These are phyloP conservation scores for Trissolcus japonicus DNA, from an alignment of 2,888 invertebrate species.

Conservation along the genomic window DNA sequence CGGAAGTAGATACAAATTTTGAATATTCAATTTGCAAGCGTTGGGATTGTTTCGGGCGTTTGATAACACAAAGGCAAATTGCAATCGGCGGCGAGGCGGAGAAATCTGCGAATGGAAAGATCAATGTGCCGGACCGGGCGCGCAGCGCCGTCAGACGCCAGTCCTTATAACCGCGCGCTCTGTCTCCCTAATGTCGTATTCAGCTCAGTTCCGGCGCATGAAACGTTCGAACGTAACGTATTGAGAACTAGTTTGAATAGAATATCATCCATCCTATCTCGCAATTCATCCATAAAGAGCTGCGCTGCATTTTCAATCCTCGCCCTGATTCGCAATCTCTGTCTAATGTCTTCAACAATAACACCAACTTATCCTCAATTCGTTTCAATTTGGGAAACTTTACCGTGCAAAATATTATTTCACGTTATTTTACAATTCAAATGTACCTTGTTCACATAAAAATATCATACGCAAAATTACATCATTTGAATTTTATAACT, in stretches of 20 bases:
- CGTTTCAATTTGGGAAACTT: not conserved
- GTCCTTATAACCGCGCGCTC: constrained; percentile 47
- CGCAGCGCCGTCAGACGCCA: constrained; percentile 18
- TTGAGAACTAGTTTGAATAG: constrained; percentile 65
- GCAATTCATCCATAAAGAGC: constrained; percentile 47
- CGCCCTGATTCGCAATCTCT: constrained; percentile 21
- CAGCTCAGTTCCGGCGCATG: constrained; percentile 64
- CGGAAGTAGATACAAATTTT: constrained; percentile 39
- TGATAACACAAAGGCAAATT: constrained; percentile 43
- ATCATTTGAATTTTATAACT: no score
- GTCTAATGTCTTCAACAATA: constrained; percentile 22
- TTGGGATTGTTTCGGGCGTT: constrained; percentile 37
- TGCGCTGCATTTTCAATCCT: constrained; percentile 31
- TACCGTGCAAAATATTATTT: no score
- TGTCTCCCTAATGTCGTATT: constrained; percentile 68
- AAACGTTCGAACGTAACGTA: constrained; percentile 67
- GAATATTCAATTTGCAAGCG: constrained; percentile 39
- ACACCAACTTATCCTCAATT: constrained; percentile 1
- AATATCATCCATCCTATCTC: constrained; percentile 62
- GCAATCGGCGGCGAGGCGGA: constrained; percentile 19
- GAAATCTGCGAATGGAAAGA: constrained; percentile 31
- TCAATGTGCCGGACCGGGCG: constrained; percentile 43
- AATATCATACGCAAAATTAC: no score
- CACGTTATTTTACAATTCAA: no score
- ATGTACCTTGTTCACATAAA: no score